phyloP scores from a whole-genome alignment of 2,113 vertebrate genomes.

The Clarias magur region DNA sequence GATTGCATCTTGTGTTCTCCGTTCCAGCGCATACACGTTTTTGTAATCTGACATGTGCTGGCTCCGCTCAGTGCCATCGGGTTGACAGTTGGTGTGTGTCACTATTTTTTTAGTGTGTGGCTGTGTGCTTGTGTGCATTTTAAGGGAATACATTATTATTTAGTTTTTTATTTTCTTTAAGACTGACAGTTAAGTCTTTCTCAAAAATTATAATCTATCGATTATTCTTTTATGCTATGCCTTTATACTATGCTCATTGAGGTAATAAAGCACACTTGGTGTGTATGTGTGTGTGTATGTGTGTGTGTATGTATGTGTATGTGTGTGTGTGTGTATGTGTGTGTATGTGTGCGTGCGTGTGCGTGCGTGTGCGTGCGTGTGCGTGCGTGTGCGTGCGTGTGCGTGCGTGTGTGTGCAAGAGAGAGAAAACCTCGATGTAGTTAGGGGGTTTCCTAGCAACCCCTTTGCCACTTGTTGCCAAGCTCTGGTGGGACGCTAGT shows the following conservation, averaged over 20 bases:
- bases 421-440: constrained; percentile 28
- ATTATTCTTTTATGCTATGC: not conserved
- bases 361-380: constrained; percentile 37
- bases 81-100: constrained; percentile 20
- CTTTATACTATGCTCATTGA: not conserved
- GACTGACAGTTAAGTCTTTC: constrained; percentile 43
- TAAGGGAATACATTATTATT: not conserved
- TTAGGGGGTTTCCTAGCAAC: constrained; percentile 60
- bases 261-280: constrained; percentile 19
- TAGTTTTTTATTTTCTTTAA: not conserved
- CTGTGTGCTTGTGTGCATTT: not conserved
- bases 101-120: not conserved
- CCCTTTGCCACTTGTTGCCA: constrained; percentile 59
- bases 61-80: not conserved
- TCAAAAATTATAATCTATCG: constrained; percentile 10
- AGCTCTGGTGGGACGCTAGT: constrained; percentile 53
- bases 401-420: constrained; percentile 37
- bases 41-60: constrained; percentile 19
- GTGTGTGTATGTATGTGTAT: no score
- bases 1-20: not conserved
- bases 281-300: constrained; percentile 40
- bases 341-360: constrained; percentile 22
- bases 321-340: constrained; percentile 33
- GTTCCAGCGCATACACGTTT: not conserved
- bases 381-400: constrained; percentile 38